Evolutionary conservation across 2,888 invertebrate species (phyloP).

Genomic region (Candidula unifasciata): DNA sequence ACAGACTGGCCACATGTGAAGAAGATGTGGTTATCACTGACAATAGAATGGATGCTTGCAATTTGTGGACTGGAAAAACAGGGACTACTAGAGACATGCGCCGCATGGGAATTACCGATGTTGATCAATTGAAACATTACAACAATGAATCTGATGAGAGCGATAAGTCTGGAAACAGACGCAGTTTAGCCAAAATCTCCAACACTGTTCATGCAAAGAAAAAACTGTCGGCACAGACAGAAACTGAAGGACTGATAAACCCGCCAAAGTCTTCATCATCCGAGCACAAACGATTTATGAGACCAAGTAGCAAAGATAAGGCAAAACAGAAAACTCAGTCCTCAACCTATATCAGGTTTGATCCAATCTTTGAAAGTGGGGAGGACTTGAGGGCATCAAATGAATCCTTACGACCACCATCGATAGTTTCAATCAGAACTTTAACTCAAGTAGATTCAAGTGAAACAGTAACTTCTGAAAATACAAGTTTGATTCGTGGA

Average conservation of each 20-base stretch:
- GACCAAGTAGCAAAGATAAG: slow-evolving; percentile 55
- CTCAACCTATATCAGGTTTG: slow-evolving; percentile 70
- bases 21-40: slow-evolving; percentile 50
- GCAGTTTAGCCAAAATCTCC: slow-evolving; percentile 13
- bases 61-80: slow-evolving; percentile 52
- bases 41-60: slow-evolving; percentile 58
- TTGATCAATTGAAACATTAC: slow-evolving; percentile 65
- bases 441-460: slow-evolving; percentile 49
- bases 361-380: slow-evolving; percentile 71
- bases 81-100: slow-evolving; percentile 60
- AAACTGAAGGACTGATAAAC: slow-evolving; percentile 39
- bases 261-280: slow-evolving; percentile 2
- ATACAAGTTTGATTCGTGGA: slow-evolving; percentile 51
- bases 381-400: slow-evolving; percentile 66
- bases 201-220: slow-evolving; percentile 53
- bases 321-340: slow-evolving; percentile 58
- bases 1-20: slow-evolving; percentile 65
- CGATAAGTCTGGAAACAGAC: slow-evolving; percentile 21
- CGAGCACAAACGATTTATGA: slow-evolving; percentile 22
- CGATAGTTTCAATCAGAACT: slow-evolving; percentile 55
- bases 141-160: slow-evolving; percentile 49
- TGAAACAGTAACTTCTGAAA: slow-evolving; percentile 52
- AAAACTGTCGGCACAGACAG: slow-evolving; percentile 49
- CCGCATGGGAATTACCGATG: slow-evolving; percentile 70
- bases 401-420: slow-evolving; percentile 61